Evolutionary conservation across 2,888 invertebrate species (phyloP), one percentile per base, ranked within the genome.

Genomic region (Alviniconcha strummeri): DNA sequence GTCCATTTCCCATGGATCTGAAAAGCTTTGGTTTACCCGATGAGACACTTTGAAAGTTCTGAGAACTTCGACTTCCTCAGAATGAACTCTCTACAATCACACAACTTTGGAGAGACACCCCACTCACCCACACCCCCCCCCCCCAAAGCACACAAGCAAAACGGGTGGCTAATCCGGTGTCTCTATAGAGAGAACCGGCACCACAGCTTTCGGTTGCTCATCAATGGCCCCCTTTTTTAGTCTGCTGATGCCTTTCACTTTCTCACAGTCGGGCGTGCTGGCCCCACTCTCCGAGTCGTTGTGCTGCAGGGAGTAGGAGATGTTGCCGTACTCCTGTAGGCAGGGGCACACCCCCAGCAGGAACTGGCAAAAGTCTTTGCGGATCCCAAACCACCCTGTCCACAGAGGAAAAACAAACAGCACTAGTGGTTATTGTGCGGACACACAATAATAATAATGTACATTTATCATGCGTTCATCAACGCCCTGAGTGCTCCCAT

Each of bases 321-420:
- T 98, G 94, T 99, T 99, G 52, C 98, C 99, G 94, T 99, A 99
- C 93, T 99, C 98, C 95, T 99, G 98, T 76, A 99, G 95, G 87
- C 98, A 95, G 0, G 99, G 99, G 94, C 98, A 98, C 17, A 97
- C 96, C 82, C 97, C 97, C 64, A 99, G 95, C n/a, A 99, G 95
- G 94, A 98, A 99, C 91, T 97, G 97, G 93, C 98, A 99, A 94
- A 99, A 98, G 93, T 98, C 99, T 95, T 98, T 98, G 80, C 99
- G 96, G 90, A 99, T 97, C 82, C 99, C 99, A 94, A 99, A 99
- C 99, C 99, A 99, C 98, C 98, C 98, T 98, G 94, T 84, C 95
- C 95, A 90, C 80, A 82, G 86, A 82, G 80, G 80, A 72, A 79
- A 83, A 80, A 78, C 36, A 3, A 36, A 36, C 36, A 36, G 36